Percentiles rank a stretch among this genome's conserved stretches.
These are phyloP conservation scores for Lamellibrachia luymesi DNA, from an alignment of 1,140 invertebrate genomes.

Conservation along the genomic window DNA sequence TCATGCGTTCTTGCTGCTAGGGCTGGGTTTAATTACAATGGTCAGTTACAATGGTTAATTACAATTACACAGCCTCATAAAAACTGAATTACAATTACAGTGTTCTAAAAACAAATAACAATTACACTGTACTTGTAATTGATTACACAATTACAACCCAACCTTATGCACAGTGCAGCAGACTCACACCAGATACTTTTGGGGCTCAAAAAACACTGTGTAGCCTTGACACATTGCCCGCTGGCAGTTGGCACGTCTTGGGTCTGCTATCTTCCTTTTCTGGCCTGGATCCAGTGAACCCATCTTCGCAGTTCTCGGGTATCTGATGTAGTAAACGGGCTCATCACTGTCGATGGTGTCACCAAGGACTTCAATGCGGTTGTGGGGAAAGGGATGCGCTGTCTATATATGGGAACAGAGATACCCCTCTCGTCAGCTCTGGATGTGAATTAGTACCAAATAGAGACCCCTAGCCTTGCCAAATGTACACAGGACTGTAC, in stretches of 20 bases:
- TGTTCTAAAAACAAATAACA: no score
- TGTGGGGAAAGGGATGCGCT: neutral
- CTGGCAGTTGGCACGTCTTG: neutral
- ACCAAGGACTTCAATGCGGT: neutral
- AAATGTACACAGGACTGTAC: neutral
- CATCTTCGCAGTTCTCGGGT: neutral
- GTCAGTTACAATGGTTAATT: no score
- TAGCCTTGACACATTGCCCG: neutral
- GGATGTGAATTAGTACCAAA: neutral
- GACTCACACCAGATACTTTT: neutral
- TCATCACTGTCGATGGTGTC: neutral
- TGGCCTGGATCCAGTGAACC: neutral
- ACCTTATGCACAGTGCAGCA: no score
- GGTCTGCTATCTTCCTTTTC: neutral
- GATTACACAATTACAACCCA: no score
- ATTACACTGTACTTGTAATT: no score
- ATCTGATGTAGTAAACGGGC: neutral
- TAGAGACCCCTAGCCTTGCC: neutral
- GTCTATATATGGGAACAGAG: neutral
- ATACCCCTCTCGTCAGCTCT: neutral
- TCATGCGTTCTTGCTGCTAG: no score
- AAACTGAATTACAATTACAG: no score
- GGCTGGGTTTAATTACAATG: no score
- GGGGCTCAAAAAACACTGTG: neutral
- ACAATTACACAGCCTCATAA: no score